phyloP scores from a whole-genome alignment of 2,113 vertebrate species.

The Scalopus aquaticus region DNA sequence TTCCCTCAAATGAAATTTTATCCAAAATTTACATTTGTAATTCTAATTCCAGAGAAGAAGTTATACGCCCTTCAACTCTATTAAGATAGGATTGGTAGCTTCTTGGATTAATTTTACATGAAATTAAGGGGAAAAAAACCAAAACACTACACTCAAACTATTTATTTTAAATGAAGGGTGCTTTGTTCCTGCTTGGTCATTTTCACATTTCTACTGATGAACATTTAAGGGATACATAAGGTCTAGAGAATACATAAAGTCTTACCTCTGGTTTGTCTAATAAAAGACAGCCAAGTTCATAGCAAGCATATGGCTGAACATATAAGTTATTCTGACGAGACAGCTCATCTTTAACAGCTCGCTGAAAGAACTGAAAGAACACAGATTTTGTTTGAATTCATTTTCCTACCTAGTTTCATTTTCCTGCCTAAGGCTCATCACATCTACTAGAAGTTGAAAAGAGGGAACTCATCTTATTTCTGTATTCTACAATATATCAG shows the following conservation, averaged over 20 bases:
- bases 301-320: slow-evolving; percentile 95
- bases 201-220: neutral
- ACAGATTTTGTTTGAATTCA: neutral
- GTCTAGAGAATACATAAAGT: neutral
- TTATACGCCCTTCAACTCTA: neutral
- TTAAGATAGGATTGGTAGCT: neutral
- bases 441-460: neutral
- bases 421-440: neutral
- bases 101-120: neutral
- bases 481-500: neutral
- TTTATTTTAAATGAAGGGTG: neutral
- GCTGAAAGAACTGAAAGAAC: slow-evolving; percentile 91
- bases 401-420: neutral
- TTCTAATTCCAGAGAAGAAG: neutral
- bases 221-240: no score
- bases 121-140: neutral
- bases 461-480: neutral
- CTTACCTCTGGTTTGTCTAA: slow-evolving; percentile 95
- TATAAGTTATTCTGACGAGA: slow-evolving; percentile 93
- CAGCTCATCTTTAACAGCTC: slow-evolving; percentile 92
- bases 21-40: neutral
- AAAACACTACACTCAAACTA: neutral
- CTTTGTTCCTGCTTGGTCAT: neutral
- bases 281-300: slow-evolving; percentile 96
- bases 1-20: neutral